Percentiles rank a stretch among this genome's conserved stretches.
Evolutionary conservation across 2,113 vertebrate species (phyloP).

Genomic region (Eudorcas thomsonii): DNA sequence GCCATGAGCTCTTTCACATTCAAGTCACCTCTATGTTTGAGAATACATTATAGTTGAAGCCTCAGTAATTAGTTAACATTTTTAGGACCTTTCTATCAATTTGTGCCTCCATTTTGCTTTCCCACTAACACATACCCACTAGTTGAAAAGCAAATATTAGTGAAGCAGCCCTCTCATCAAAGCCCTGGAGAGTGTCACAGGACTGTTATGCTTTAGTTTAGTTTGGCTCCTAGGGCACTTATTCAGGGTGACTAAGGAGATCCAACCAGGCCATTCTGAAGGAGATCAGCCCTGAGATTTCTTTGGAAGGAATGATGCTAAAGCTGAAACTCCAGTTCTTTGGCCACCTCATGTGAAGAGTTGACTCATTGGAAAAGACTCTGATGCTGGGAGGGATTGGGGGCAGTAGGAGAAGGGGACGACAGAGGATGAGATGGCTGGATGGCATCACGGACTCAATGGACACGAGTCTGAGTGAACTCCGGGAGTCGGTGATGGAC

Average conservation of each 20-base stretch:
- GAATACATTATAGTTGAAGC: background rate
- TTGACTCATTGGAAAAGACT: too few species aligned
- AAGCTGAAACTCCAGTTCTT: too few species aligned
- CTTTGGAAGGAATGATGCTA: too few species aligned
- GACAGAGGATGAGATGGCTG: too few species aligned
- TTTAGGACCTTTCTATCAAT: background rate
- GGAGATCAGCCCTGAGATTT: too few species aligned
- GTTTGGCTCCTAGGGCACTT: background rate
- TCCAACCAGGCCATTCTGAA: too few species aligned
- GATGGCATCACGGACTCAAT: too few species aligned
- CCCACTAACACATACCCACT: background rate
- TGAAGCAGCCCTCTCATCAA: background rate
- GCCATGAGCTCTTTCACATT: background rate
- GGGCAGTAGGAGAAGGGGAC: too few species aligned
- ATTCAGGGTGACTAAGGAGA: background rate
- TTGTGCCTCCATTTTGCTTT: constrained; percentile 16
- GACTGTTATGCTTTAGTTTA: background rate
- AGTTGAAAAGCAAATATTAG: background rate
- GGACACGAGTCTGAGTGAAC: too few species aligned
- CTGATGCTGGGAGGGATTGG: too few species aligned
- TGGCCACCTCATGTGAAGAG: too few species aligned
- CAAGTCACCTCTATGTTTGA: background rate
- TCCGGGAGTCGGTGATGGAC: too few species aligned
- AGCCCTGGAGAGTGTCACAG: background rate
- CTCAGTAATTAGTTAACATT: background rate